Percentiles rank a stretch among this genome's conserved stretches.
phyloP scores from a whole-genome alignment of 2,888 invertebrate species.

The Xanthia togata region DNA sequence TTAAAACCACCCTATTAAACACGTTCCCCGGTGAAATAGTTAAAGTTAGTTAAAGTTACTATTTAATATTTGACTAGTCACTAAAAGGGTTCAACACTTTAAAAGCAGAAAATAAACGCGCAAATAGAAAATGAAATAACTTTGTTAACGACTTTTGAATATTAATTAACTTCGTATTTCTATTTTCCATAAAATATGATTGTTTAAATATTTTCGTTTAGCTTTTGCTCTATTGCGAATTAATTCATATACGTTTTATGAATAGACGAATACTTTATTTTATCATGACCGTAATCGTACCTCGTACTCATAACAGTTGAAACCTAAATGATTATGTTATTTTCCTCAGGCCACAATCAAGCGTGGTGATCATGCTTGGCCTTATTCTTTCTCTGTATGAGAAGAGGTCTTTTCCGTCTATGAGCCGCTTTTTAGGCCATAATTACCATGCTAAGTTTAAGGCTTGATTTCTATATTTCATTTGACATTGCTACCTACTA shows the following conservation, averaged over 20 bases:
- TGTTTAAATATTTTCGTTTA: conserved; percentile 56
- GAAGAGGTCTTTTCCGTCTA: too few species aligned
- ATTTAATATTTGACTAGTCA: conserved; percentile 74
- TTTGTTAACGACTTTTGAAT: conserved; percentile 72
- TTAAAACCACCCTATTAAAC: conserved; percentile 65
- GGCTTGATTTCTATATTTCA: background rate
- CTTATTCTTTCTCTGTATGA: background rate
- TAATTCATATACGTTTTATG: background rate
- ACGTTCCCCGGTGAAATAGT: conserved; percentile 65
- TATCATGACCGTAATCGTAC: background rate
- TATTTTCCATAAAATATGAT: conserved; percentile 36
- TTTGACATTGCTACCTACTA: background rate
- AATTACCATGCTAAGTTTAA: too few species aligned
- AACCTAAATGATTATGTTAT: background rate
- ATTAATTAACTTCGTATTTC: conserved; percentile 69
- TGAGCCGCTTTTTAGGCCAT: too few species aligned
- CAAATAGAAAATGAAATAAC: conserved; percentile 74
- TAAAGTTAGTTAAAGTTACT: conserved; percentile 66
- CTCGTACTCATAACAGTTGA: too few species aligned
- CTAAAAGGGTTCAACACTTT: conserved; percentile 73
- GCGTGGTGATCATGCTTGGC: background rate
- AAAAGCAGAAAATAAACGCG: conserved; percentile 66
- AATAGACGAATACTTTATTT: background rate
- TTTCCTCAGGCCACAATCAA: background rate
- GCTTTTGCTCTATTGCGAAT: too few species aligned